Percentiles rank a stretch among this genome's conserved stretches.
Conservation (phyloP, 2,888 invertebrate genomes). For the Melanchra persicariae region DNA sequence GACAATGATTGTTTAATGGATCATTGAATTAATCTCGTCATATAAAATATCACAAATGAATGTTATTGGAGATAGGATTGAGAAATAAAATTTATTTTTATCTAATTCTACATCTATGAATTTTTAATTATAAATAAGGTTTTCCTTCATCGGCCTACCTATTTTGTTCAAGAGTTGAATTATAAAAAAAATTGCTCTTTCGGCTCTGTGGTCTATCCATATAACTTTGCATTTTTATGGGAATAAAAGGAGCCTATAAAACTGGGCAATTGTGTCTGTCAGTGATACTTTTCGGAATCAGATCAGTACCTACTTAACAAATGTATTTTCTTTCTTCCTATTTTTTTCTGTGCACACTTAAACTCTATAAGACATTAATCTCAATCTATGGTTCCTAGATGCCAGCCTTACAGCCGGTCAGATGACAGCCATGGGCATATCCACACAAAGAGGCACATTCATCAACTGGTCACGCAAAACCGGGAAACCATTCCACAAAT, state of each 20-base stretch:
- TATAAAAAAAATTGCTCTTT: not conserved
- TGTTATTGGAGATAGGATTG: not conserved
- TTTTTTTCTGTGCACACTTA: no score
- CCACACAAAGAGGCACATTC: slow-evolving; percentile 95
- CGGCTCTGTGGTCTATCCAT: not conserved
- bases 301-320: no score
- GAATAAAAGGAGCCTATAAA: no score
- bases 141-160: not conserved
- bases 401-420: slow-evolving; percentile 92
- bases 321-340: no score
- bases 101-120: no score
- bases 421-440: slow-evolving; percentile 95
- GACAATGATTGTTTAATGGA: not conserved
- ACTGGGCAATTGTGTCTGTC: no score
- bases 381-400: slow-evolving; percentile 88
- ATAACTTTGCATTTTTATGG: no score
- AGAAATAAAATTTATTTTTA: not conserved
- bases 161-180: not conserved
- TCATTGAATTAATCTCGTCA: not conserved
- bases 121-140: not conserved
- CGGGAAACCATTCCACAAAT: slow-evolving; percentile 94
- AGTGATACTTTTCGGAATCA: no score
- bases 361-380: no score
- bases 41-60: not conserved
- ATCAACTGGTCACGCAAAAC: slow-evolving; percentile 95